Percentiles rank a stretch among this genome's conserved stretches.
phyloP scores from a whole-genome alignment of 2,797 vertebrate genomes.

The Agapornis canus region DNA sequence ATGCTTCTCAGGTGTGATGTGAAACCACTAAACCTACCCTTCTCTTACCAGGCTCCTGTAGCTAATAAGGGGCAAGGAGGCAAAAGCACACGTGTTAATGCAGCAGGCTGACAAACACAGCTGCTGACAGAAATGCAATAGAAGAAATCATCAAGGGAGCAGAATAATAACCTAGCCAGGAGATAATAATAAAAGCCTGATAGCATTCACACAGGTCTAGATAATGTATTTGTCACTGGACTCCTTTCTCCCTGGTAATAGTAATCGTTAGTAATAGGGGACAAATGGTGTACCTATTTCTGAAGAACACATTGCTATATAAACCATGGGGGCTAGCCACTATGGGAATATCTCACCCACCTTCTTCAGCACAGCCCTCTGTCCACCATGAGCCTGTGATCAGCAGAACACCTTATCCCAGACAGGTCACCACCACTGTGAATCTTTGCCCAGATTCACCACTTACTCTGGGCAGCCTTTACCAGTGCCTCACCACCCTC shows the following conservation, averaged over 20 bases:
- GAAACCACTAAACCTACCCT: background rate
- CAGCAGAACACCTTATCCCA: background rate
- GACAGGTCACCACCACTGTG: background rate
- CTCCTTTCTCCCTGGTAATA: background rate
- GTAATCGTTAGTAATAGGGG: background rate
- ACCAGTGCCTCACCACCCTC: background rate
- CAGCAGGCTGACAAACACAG: background rate
- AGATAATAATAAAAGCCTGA: background rate
- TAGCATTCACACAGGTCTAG: background rate
- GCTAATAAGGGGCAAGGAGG: background rate
- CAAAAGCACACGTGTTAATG: background rate
- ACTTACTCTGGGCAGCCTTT: background rate
- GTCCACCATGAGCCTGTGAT: background rate
- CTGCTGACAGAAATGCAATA: background rate
- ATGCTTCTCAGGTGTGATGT: background rate
- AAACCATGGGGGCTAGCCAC: background rate
- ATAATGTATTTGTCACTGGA: background rate
- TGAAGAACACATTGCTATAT: background rate
- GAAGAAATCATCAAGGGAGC: background rate
- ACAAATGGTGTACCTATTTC: background rate
- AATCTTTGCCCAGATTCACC: background rate
- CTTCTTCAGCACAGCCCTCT: background rate
- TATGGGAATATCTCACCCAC: background rate
- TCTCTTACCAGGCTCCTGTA: background rate
- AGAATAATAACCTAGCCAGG: background rate